Evolutionary conservation across 2,113 vertebrate genomes (phyloP), one percentile per base, ranked within the genome.

Genomic region (Oreamnos americanus): DNA sequence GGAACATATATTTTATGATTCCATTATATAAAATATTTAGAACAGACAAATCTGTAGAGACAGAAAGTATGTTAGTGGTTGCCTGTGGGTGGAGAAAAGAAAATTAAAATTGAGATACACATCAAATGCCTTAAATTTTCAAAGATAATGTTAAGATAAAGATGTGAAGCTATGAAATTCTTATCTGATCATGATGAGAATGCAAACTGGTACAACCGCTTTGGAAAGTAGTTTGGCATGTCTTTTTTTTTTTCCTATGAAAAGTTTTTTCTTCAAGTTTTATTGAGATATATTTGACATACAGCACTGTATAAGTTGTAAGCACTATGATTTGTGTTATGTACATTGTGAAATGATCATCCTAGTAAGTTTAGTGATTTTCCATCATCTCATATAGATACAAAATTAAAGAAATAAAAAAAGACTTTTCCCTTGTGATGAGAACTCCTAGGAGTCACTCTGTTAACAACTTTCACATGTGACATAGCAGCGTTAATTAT

Each of bases 121-220:
- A 85, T 21, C 58, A 57, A 92, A 67, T 74, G 28, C 45, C 53
- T 91, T 97, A 78, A n/a, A 78, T 25, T 95, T 82, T 87, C 87
- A 60, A 94, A 86, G 43, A 84, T 87, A 93, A 91, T 87, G 10
- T 67, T 96, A 81, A 67, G 12, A 86, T 84, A 85, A 95, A 96
- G 36, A 87, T 64, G 28, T 87, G 45, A 96, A 64, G n/a, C 81
- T 92, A 36, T 87, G 13, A 78, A 91, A 93, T n/a, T 88, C 60
- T 85, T 15, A 43, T 92, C 33, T 96, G 14, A 9, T 95, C 10
- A 57, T 12, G 13, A 74, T 85, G 13, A 93, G 26, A 79, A 14
- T 57, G 16, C n/a, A 49, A 43, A 58, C 8, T 62, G n/a, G 7
- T 71, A 45, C 43, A 79, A 33, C 43, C 7, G 21, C 25, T 84